Conservation (phyloP, 2,113 vertebrate species). For the Myxocyprinus asiaticus region DNA sequence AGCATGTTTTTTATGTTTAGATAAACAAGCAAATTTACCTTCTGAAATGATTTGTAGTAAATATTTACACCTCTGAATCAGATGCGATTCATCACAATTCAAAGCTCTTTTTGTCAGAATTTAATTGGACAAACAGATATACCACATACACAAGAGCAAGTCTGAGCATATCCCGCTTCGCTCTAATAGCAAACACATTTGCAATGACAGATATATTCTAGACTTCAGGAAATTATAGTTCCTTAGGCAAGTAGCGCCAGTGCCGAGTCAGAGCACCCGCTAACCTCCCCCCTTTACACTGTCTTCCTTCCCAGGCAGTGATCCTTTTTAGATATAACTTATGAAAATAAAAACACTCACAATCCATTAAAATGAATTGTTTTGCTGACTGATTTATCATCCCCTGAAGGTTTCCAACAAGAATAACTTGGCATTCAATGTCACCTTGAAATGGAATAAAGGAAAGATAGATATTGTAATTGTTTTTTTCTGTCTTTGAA, state of each 20-base stretch:
- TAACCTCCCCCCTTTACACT: conserved; percentile 17
- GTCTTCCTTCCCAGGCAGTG: conserved; percentile 52
- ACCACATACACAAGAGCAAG: not conserved
- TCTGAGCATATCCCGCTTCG: conserved; percentile 17
- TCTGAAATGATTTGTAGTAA: not conserved
- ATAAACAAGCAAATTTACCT: conserved; percentile 16
- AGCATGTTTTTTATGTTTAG: not conserved
- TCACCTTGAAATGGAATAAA: conserved; percentile 53
- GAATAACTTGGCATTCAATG: conserved; percentile 50
- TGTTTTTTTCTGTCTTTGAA: conserved; percentile 31
- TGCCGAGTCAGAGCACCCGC: conserved; percentile 37
- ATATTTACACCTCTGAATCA: no score
- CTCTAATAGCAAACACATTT: conserved; percentile 46
- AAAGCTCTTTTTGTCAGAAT: conserved; percentile 11
- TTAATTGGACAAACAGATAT: not conserved
- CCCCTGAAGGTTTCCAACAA: conserved; percentile 48
- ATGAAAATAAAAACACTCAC: conserved; percentile 52
- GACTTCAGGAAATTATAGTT: conserved; percentile 51
- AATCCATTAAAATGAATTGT: conserved; percentile 55
- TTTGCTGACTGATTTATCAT: conserved; percentile 51
- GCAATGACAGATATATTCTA: conserved; percentile 46
- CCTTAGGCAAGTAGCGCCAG: conserved; percentile 32
- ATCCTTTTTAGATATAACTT: conserved; percentile 48
- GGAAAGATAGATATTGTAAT: conserved; percentile 34
- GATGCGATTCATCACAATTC: not conserved